Conservation (phyloP, 2,113 vertebrate species). For the Notarius lentiginosus region DNA sequence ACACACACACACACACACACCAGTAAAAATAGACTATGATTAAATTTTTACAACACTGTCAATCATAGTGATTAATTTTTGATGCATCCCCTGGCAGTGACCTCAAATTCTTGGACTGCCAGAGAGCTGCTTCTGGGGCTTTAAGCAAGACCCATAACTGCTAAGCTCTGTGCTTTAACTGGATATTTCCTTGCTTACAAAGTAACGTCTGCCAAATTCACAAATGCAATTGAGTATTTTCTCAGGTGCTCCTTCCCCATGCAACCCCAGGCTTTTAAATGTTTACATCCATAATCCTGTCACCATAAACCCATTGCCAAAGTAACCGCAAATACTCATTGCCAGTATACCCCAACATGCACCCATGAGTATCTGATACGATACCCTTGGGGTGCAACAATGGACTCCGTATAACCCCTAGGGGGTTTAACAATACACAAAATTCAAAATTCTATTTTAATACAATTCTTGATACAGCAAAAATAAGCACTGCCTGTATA, state of each 20-base stretch:
- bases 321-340: neutral
- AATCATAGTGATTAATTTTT: constrained; percentile 17
- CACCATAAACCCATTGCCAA: neutral
- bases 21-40: neutral
- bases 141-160: neutral
- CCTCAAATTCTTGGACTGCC: neutral
- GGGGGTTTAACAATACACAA: neutral
- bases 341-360: neutral
- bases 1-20: too few relatives aligned
- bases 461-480: neutral
- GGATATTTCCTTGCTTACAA: neutral
- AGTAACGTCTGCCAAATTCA: neutral
- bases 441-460: neutral
- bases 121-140: neutral
- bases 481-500: neutral
- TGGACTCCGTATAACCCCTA: neutral
- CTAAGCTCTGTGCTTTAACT: neutral
- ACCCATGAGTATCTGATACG: too few relatives aligned
- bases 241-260: neutral
- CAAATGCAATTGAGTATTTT: neutral
- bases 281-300: neutral
- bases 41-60: neutral
- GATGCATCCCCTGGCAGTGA: neutral
- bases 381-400: neutral
- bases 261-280: neutral